Conservation (phyloP, 2,888 invertebrate species). For the Nemoura dubitans region DNA sequence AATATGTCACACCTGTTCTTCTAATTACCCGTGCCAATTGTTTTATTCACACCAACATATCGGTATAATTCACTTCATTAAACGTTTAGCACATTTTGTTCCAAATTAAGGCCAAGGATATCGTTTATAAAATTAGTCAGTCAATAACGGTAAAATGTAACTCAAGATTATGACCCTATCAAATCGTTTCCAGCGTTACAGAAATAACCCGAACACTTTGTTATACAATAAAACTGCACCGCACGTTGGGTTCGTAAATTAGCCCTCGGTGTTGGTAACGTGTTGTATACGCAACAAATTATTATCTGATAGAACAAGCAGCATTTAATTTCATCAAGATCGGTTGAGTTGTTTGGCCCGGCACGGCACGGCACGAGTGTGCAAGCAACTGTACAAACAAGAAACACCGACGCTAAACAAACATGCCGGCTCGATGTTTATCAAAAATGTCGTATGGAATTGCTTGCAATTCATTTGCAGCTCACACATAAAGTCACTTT, state of each 20-base stretch:
- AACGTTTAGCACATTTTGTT: background rate
- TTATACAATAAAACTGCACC: background rate
- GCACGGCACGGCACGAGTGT: background rate
- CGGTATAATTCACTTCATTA: background rate
- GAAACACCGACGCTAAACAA: background rate
- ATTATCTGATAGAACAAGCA: conserved; percentile 7
- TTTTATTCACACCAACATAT: too few relatives aligned
- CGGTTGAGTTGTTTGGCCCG: conserved; percentile 7
- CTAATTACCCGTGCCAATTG: too few relatives aligned
- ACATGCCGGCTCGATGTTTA: background rate
- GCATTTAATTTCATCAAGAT: conserved; percentile 5
- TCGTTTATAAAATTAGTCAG: background rate
- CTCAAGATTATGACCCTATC: too few relatives aligned
- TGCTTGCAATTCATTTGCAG: conserved; percentile 1
- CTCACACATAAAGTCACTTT: background rate
- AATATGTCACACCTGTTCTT: too few relatives aligned
- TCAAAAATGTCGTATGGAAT: background rate
- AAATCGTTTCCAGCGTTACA: too few relatives aligned
- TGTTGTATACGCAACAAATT: background rate
- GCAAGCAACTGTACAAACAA: background rate
- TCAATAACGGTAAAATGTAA: too few relatives aligned
- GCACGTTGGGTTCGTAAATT: background rate
- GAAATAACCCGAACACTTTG: too few relatives aligned
- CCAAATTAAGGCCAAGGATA: background rate
- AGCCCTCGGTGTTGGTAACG: background rate